Evolutionary conservation across 1,140 invertebrate genomes (phyloP).

Genomic region (Caerostris extrusa): DNA sequence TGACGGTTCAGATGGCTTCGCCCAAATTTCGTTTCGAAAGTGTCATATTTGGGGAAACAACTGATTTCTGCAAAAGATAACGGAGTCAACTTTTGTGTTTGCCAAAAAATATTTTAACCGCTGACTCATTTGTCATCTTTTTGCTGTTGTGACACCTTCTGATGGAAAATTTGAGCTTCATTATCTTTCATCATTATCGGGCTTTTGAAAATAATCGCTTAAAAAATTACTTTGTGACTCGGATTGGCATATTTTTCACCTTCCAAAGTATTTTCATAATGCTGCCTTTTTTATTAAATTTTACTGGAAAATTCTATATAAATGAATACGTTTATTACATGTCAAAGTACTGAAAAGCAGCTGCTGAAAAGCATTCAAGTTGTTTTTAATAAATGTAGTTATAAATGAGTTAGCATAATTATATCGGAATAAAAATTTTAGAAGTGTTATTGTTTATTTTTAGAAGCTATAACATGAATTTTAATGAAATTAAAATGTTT

Average conservation of each 20-base stretch:
- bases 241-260: constrained; percentile 47
- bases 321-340: background rate
- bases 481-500: too few species aligned
- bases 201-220: constrained; percentile 10
- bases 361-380: too few species aligned
- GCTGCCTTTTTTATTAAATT: background rate
- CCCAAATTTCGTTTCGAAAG: constrained; percentile 52
- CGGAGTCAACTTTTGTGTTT: constrained; percentile 72
- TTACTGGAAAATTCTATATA: background rate
- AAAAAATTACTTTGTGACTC: constrained; percentile 53
- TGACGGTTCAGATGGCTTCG: constrained; percentile 70
- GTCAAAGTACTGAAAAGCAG: background rate
- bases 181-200: constrained; percentile 74
- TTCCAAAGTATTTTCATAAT: constrained; percentile 16
- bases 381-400: too few species aligned
- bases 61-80: constrained; percentile 64
- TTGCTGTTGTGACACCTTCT: constrained; percentile 72
- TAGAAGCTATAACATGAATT: too few species aligned
- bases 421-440: too few species aligned
- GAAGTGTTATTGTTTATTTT: too few species aligned
- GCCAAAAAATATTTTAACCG: constrained; percentile 72
- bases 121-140: constrained; percentile 75
- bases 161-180: constrained; percentile 76
- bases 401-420: too few species aligned
- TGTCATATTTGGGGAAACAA: constrained; percentile 27